Base-by-base conservation (phyloP, 2,888 invertebrate species). In the Thyatira batis region DNA sequence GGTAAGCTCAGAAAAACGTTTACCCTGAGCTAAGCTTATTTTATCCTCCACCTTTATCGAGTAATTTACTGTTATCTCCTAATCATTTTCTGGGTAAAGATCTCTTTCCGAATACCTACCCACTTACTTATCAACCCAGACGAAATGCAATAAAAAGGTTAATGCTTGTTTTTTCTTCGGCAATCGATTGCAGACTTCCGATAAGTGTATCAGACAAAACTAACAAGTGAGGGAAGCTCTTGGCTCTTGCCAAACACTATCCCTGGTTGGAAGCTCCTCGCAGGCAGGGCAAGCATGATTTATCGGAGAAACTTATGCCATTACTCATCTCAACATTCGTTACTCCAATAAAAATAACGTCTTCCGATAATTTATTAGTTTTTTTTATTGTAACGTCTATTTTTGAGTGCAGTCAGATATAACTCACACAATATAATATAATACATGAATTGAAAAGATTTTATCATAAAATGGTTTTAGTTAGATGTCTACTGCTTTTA, bases 261-360 rank as follows among this genome's bases (percentile, higher is more conserved):
- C 81, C 83, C 74, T 68, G 69, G 72, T 71, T 78, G 76, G 78
- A 76, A 83, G 79, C 82, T 84, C 80, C 81, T 83, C 81, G 78
- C 76, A 73, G 77, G 75, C 74, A 78, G 78, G 82, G 81, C 80
- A 82, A 84, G 76, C 79, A 77, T 89, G 90, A 92, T 91, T 92
- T 92, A 92, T 91, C 70, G 84, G 78, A 74, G 71, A 88, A 92
- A 91, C 83, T 92, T 91, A 73, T 70, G 71, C 89, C 90, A 89
- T 92, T 88, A 88, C 82, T 92, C 91, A 91, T 91, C 85, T 85
- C 80, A 88, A 83, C 90, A 91, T 91, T 91, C 90, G 91, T 89
- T 89, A 89, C 86, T 88, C 80, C 89, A 89, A 89, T 91, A 91
- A 92, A 89, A 91, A 90, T 83, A 87, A 85, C 84, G 85, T 86